phyloP scores from a whole-genome alignment of 2,888 invertebrate genomes.

The Metellina segmentata region DNA sequence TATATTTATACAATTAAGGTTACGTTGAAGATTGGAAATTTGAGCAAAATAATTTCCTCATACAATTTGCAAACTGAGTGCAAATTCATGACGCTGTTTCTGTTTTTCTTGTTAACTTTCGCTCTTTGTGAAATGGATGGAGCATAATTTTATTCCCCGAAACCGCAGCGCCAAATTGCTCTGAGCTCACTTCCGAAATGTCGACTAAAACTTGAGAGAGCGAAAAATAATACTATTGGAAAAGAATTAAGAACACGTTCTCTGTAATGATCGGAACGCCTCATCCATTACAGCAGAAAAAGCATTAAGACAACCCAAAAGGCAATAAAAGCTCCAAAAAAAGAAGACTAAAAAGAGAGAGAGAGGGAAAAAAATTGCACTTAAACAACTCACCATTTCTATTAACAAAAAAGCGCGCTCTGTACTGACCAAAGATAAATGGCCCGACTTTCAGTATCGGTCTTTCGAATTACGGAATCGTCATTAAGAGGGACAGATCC shows the following conservation, averaged over 20 bases:
- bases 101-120: not conserved
- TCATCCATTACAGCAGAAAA: slow-evolving; percentile 45
- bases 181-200: not conserved
- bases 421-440: slow-evolving; percentile 38
- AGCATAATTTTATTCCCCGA: not conserved
- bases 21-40: too few species aligned
- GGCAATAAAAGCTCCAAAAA: not conserved
- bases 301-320: slow-evolving; percentile 39
- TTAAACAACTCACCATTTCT: not conserved
- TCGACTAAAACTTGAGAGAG: not conserved
- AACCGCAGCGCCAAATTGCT: not conserved
- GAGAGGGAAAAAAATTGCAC: slow-evolving; percentile 1
- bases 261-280: slow-evolving; percentile 31
- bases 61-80: too few species aligned
- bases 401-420: not conserved
- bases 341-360: not conserved
- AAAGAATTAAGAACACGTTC: slow-evolving; percentile 61
- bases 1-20: too few species aligned
- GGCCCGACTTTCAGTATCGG: not conserved
- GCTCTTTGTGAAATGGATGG: not conserved
- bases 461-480: slow-evolving; percentile 6
- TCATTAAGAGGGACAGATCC: slow-evolving; percentile 2
- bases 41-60: too few species aligned
- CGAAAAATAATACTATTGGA: slow-evolving; percentile 33
- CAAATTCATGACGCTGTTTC: too few species aligned